Evolutionary conservation across 2,113 vertebrate species (phyloP).

Genomic region (Thalassoma bifasciatum): DNA sequence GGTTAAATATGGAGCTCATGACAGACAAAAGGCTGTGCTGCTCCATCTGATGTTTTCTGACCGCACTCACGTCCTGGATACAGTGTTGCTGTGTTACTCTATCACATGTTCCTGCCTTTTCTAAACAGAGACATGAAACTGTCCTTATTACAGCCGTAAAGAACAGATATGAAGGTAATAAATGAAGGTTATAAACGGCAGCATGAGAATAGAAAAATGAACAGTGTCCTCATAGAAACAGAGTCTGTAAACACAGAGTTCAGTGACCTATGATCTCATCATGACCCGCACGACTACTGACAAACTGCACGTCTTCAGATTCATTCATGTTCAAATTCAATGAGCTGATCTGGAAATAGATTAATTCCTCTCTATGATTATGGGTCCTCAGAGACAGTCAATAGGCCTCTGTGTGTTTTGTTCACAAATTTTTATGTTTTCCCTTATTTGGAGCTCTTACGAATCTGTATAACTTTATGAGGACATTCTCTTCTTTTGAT

Average conservation of each 20-base stretch:
- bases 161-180: constrained; percentile 7
- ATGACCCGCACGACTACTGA: too few species aligned
- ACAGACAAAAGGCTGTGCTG: constrained; percentile 16
- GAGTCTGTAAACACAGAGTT: not conserved
- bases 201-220: not conserved
- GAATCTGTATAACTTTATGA: too few species aligned
- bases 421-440: too few species aligned
- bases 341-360: too few species aligned
- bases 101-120: constrained; percentile 12
- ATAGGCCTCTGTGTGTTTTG: too few species aligned
- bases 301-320: too few species aligned
- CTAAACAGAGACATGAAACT: constrained; percentile 31
- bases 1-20: constrained; percentile 56
- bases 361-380: too few species aligned
- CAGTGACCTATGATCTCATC: not conserved
- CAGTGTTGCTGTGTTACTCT: constrained; percentile 17
- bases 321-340: too few species aligned
- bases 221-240: not conserved
- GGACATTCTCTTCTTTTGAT: too few species aligned
- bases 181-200: constrained; percentile 12
- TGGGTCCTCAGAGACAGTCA: too few species aligned
- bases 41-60: constrained; percentile 27
- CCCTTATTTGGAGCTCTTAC: too few species aligned
- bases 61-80: not conserved
- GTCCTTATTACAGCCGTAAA: constrained; percentile 12